These are phyloP conservation scores for Drosophila ogumai DNA, from an alignment of 1,140 invertebrate species.

Conservation along the genomic window DNA sequence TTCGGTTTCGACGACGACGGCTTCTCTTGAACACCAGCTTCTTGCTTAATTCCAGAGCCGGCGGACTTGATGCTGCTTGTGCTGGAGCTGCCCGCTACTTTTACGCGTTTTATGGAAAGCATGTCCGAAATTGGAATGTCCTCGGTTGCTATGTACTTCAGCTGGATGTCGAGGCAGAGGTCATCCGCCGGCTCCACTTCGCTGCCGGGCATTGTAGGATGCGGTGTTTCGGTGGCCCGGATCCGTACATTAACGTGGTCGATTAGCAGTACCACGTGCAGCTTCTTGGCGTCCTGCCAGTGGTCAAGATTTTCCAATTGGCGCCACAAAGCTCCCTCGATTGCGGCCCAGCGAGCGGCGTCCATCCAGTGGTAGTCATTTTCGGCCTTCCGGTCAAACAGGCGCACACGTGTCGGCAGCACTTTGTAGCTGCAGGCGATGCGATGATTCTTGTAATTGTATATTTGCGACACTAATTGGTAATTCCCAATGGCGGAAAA, in stretches of 20 bases:
- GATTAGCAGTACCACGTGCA: slow-evolving; percentile 31
- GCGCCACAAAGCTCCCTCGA: slow-evolving; percentile 39
- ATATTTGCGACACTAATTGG: slow-evolving; percentile 52
- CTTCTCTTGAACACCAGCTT: too few relatives aligned
- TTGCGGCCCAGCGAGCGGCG: slow-evolving; percentile 28
- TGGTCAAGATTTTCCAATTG: slow-evolving; percentile 20
- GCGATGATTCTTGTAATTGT: slow-evolving; percentile 37
- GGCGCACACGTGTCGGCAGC: slow-evolving; percentile 26
- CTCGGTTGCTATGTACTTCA: slow-evolving; percentile 47
- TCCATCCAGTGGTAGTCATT: slow-evolving; percentile 65
- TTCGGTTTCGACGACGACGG: too few relatives aligned
- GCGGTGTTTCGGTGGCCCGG: not conserved
- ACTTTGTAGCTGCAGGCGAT: slow-evolving; percentile 51
- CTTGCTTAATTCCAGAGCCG: too few relatives aligned
- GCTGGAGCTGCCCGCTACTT: too few relatives aligned
- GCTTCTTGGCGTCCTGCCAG: slow-evolving; percentile 17
- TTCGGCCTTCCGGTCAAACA: slow-evolving; percentile 17
- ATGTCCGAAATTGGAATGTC: not conserved
- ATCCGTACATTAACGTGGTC: slow-evolving; percentile 53
- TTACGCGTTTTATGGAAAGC: too few relatives aligned
- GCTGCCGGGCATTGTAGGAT: not conserved
- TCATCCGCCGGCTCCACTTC: not conserved
- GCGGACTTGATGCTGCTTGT: too few relatives aligned
- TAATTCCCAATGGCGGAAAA: slow-evolving; percentile 39
- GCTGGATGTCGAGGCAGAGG: slow-evolving; percentile 28